A percentile compares a stretch with the other conserved stretches of the same genome.
These are phyloP conservation scores for Mimas tiliae DNA, from an alignment of 2,888 invertebrate genomes.

Conservation along the genomic window DNA sequence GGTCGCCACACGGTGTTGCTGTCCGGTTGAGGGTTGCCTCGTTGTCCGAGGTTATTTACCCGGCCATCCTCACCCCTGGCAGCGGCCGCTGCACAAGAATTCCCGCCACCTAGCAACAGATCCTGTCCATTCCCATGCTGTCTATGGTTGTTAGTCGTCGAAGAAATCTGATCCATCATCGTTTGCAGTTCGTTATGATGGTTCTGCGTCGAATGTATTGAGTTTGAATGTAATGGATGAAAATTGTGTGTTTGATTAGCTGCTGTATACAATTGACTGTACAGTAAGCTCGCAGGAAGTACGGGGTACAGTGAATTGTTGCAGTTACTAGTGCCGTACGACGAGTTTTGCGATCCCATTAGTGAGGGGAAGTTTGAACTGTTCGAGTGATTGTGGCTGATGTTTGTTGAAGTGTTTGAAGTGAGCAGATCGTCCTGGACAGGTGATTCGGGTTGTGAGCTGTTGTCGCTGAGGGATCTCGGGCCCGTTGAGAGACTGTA, in stretches of 20 bases:
- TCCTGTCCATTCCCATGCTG: slow-evolving; percentile 75
- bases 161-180: slow-evolving; percentile 90
- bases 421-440: slow-evolving; percentile 91
- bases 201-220: slow-evolving; percentile 86
- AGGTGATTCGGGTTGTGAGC: slow-evolving; percentile 92
- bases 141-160: slow-evolving; percentile 85
- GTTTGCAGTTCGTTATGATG: slow-evolving; percentile 89
- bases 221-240: slow-evolving; percentile 87
- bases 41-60: slow-evolving; percentile 81
- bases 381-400: slow-evolving; percentile 85
- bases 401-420: slow-evolving; percentile 85
- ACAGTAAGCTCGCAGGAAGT: slow-evolving; percentile 91
- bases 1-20: slow-evolving; percentile 91
- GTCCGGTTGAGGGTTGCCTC: slow-evolving; percentile 86
- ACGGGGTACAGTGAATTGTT: slow-evolving; percentile 91
- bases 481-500: slow-evolving; percentile 88
- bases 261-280: slow-evolving; percentile 93
- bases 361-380: slow-evolving; percentile 87
- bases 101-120: slow-evolving; percentile 83
- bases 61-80: slow-evolving; percentile 85
- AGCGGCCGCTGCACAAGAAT: slow-evolving; percentile 85
- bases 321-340: slow-evolving; percentile 86
- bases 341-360: slow-evolving; percentile 86
- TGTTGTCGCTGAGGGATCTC: slow-evolving; percentile 91
- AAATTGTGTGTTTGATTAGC: slow-evolving; percentile 91